These are phyloP conservation scores for Vombatus ursinus DNA, from an alignment of 2,113 vertebrate genomes.

Conservation along the genomic window DNA sequence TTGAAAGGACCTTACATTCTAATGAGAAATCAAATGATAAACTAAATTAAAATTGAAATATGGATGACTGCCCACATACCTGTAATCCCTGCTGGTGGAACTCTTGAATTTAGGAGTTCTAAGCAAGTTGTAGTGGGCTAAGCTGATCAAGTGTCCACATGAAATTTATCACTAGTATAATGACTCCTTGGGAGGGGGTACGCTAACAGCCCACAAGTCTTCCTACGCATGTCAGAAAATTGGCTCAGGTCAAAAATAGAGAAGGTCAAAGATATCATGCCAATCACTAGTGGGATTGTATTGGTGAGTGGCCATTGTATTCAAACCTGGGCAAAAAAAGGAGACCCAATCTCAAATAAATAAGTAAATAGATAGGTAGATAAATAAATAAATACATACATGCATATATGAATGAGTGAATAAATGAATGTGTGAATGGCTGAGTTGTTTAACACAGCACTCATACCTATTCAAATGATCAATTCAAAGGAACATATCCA, in stretches of 20 bases:
- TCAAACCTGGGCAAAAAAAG: background rate
- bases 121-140: background rate
- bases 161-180: background rate
- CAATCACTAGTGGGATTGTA: background rate
- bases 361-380: too few relatives aligned
- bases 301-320: background rate
- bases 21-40: background rate
- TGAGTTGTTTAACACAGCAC: background rate
- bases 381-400: too few relatives aligned
- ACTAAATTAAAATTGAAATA: background rate
- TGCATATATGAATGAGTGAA: too few relatives aligned
- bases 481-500: background rate
- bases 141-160: background rate
- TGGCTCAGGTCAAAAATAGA: background rate
- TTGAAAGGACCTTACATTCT: background rate
- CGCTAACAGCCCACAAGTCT: background rate
- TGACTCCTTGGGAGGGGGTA: background rate
- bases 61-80: background rate
- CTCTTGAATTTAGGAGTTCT: background rate
- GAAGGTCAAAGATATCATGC: background rate
- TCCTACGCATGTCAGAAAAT: background rate
- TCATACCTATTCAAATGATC: background rate
- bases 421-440: background rate
- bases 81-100: background rate
- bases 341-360: background rate